These are phyloP conservation scores for Brienomyrus longianalis DNA, from an alignment of 2,113 vertebrate species.

Conservation along the genomic window DNA sequence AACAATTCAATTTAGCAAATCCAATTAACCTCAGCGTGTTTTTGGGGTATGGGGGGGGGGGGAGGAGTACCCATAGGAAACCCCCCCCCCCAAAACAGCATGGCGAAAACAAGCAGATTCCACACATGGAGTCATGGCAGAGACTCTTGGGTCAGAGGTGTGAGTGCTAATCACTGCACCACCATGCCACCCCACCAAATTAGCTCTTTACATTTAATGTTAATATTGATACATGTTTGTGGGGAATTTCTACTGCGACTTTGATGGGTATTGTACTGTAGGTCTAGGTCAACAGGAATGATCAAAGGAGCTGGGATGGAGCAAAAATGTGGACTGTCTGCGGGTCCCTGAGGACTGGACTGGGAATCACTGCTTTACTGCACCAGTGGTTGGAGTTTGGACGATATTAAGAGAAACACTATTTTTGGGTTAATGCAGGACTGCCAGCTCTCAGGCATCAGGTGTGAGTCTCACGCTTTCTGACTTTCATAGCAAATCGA, in stretches of 20 bases:
- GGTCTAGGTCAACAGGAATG: neutral
- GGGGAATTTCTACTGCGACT: neutral
- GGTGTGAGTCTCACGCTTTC: neutral
- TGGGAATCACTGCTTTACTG: neutral
- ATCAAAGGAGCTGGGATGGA: neutral
- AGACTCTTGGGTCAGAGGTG: neutral
- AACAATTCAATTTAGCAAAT: too few species aligned
- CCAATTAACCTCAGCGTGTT: too few species aligned
- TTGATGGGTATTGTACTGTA: neutral
- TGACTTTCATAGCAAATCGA: neutral
- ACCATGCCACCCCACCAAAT: neutral
- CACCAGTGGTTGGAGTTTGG: neutral
- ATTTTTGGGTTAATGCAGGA: neutral
- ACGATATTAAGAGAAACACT: neutral
- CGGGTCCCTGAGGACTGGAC: neutral
- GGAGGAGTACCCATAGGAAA: too few species aligned
- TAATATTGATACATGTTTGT: neutral
- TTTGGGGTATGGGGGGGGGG: too few species aligned
- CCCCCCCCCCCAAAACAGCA: neutral
- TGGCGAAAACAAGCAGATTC: too few species aligned
- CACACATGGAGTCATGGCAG: neutral
- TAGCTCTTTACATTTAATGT: neutral
- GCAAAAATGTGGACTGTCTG: neutral
- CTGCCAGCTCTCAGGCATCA: neutral
- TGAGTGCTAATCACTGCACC: neutral